These are phyloP conservation scores for Neria commutata DNA, from an alignment of 2,888 invertebrate species.

Conservation along the genomic window DNA sequence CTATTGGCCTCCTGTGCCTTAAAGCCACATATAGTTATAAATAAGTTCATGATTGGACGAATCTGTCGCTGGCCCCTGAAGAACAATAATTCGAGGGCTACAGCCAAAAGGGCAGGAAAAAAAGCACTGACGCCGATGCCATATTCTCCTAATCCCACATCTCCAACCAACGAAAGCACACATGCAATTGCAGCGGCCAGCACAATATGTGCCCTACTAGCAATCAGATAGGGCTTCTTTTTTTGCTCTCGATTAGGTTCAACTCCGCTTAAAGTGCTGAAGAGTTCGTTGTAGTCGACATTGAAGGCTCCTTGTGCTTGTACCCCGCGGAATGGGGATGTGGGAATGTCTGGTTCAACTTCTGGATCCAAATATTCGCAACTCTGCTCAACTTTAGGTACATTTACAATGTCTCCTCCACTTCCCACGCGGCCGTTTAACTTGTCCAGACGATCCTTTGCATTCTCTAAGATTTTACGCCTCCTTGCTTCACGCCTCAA, in stretches of 20 bases:
- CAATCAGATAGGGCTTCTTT: not conserved
- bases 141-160: not conserved
- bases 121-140: slow-evolving; percentile 7
- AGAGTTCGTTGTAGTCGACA: not conserved
- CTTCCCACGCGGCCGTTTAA: not conserved
- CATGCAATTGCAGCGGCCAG: slow-evolving; percentile 3
- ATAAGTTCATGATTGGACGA: not conserved
- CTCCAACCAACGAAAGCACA: not conserved
- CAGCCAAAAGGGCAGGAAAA: not conserved
- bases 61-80: not conserved
- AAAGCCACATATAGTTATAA: not conserved
- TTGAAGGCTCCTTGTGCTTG: not conserved
- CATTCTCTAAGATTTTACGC: slow-evolving; percentile 6
- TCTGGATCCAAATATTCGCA: slow-evolving; percentile 6
- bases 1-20: not conserved
- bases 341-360: slow-evolving; percentile 5
- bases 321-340: not conserved
- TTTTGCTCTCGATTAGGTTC: not conserved
- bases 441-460: slow-evolving; percentile 6
- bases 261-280: not conserved
- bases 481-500: slow-evolving; percentile 1
- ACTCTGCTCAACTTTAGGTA: not conserved
- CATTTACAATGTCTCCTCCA: not conserved
- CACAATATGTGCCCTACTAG: not conserved
- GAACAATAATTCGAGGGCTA: not conserved